Evolutionary conservation across 2,888 invertebrate genomes (phyloP).

Genomic region (Heliconius aoede): DNA sequence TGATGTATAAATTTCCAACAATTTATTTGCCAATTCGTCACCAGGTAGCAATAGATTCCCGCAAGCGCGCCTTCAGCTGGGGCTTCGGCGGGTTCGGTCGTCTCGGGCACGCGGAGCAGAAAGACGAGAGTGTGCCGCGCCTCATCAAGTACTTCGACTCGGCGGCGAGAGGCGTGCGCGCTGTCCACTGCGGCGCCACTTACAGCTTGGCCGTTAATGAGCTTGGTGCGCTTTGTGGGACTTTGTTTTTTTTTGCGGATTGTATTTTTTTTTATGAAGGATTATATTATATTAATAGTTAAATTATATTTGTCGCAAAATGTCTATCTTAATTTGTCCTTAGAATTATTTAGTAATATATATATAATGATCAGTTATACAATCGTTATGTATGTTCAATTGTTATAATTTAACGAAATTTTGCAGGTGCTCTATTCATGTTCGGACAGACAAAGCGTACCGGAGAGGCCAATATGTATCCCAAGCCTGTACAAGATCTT

Average conservation of each 20-base stretch:
- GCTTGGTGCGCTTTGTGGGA: conserved; percentile 74
- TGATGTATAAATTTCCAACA: background rate
- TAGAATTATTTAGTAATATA: background rate
- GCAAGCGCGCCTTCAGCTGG: conserved; percentile 96
- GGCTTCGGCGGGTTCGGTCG: conserved; percentile 98
- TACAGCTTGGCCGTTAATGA: conserved; percentile 94
- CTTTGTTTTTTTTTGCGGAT: too few relatives aligned
- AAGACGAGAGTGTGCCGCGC: conserved; percentile 94
- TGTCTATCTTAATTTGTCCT: background rate
- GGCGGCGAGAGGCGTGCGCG: conserved; percentile 91
- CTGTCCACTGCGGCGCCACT: conserved; percentile 92
- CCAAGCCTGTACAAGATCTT: conserved; percentile 96
- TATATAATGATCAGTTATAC: background rate
- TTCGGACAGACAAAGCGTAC: conserved; percentile 97
- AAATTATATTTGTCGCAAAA: background rate
- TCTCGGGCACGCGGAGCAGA: conserved; percentile 95
- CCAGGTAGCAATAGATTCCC: conserved; percentile 93
- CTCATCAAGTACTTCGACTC: conserved; percentile 95
- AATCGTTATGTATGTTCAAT: too few relatives aligned
- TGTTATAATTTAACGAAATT: conserved; percentile 19
- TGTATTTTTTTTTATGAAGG: background rate
- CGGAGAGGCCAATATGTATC: conserved; percentile 98
- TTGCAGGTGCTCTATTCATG: conserved; percentile 85
- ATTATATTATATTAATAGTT: too few relatives aligned
- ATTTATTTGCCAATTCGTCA: background rate